These are phyloP conservation scores for Macrotus californicus DNA, from an alignment of 2,113 vertebrate genomes.

Conservation along the genomic window DNA sequence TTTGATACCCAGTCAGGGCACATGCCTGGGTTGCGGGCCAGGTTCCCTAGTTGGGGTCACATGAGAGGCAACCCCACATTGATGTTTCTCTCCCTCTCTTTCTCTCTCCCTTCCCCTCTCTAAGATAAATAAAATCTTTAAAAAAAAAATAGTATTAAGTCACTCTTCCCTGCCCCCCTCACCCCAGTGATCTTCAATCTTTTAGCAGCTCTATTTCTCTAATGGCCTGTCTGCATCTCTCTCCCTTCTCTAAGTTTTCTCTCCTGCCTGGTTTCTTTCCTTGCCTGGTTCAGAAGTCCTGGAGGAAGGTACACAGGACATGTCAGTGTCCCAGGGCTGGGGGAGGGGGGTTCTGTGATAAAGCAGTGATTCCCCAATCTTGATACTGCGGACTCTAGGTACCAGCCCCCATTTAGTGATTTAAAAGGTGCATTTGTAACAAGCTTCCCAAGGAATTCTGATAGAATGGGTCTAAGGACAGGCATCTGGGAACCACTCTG, in stretches of 20 bases:
- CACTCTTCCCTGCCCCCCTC: not conserved
- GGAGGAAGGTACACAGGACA: not conserved
- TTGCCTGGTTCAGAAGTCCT: not conserved
- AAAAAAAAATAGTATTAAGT: not conserved
- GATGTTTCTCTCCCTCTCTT: too few relatives aligned
- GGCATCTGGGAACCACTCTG: not conserved
- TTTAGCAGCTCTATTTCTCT: not conserved
- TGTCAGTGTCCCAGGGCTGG: not conserved
- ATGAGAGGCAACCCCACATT: too few relatives aligned
- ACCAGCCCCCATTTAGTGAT: not conserved
- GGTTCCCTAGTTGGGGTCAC: too few relatives aligned
- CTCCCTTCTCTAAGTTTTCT: not conserved
- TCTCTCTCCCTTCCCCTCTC: too few relatives aligned
- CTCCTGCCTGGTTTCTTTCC: not conserved
- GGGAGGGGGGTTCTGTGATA: not conserved
- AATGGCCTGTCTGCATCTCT: not conserved
- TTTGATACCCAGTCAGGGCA: too few relatives aligned
- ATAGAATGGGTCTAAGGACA: not conserved
- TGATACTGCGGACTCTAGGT: not conserved
- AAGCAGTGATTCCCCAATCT: not conserved
- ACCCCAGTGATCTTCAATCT: not conserved
- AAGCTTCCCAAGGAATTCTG: not conserved
- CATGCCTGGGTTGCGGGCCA: too few relatives aligned
- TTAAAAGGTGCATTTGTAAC: not conserved
- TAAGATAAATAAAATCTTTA: too few relatives aligned